Conservation (phyloP, 1,140 invertebrate species). For the Tetragnatha versicolor region DNA sequence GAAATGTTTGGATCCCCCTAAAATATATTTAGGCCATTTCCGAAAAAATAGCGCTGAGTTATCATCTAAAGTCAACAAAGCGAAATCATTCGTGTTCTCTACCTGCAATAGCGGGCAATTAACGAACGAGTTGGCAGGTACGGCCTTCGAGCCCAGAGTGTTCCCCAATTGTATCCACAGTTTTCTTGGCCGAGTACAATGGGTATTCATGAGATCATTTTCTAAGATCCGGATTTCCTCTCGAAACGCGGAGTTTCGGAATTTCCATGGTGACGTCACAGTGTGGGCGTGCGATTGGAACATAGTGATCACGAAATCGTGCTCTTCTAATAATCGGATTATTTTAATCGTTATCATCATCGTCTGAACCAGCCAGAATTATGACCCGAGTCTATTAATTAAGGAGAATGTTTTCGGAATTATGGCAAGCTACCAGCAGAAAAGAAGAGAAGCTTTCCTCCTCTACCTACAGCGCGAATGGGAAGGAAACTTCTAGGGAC, state of each 20-base stretch:
- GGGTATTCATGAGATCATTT: slow-evolving; percentile 1
- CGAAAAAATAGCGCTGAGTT: no score
- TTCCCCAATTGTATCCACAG: no score
- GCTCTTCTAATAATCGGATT: slow-evolving; percentile 37
- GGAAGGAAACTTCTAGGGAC: no score
- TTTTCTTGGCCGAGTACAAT: no score
- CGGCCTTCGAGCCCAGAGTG: no score
- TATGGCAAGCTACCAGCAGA: slow-evolving; percentile 42
- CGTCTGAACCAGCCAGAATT: slow-evolving; percentile 15
- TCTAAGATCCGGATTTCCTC: slow-evolving; percentile 41
- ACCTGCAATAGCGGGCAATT: no score
- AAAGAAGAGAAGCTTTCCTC: background rate
- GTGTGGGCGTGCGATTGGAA: slow-evolving; percentile 39
- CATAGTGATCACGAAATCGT: slow-evolving; percentile 39
- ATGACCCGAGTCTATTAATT: slow-evolving; percentile 39
- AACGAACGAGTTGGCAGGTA: no score
- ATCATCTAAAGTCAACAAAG: no score
- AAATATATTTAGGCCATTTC: no score
- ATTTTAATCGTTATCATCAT: slow-evolving; percentile 47
- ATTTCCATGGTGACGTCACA: slow-evolving; percentile 31
- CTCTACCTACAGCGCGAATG: no score
- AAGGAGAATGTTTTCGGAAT: slow-evolving; percentile 19
- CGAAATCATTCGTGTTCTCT: no score
- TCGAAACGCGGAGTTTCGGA: slow-evolving; percentile 4
- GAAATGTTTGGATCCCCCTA: no score